Evolutionary conservation across 2,888 invertebrate species (phyloP), one percentile per base, ranked within the genome.

Genomic region (Aleiodes alternator): DNA sequence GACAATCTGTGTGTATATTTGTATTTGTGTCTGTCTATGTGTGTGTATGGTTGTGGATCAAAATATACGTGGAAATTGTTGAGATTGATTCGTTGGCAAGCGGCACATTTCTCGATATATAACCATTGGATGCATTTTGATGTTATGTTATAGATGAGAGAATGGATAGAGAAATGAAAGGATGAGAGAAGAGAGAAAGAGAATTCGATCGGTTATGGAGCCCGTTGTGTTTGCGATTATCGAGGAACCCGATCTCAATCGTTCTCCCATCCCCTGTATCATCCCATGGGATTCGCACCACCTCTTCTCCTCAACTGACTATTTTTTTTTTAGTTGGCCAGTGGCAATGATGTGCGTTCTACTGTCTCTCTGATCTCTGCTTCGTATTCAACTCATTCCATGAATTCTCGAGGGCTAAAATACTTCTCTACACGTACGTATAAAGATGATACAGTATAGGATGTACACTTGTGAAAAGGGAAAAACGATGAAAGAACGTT

Each of bases 161-260:
- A 43, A 43, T 43, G 43, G 43, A 43, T 43, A 43, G 43, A 43
- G 43, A 43, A 43, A 43, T 43, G 43, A 8, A 43, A 11, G 29
- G 51, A 57, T 50, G 38, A 51, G 50, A 23, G 69, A 69, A 2
- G 64, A 55, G 53, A 69, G 69, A 69, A 61, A 48, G 69, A 51
- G 59, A 69, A 74, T 64, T 69, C 61, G 61, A 70, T 74, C 69
- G 53, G 53, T 14, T 56, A 16, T 59, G 7, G 59, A 31, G 29
- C 31, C 59, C 14, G 59, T 59, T 59, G 69, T 69, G 69, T 69
- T 70, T 64, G 51, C 61, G 69, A 74, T 74, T 74, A 74, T 69
- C 69, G 69, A 74, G 74, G 16, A 74, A 74, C 34, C 55, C 61
- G 69, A 74, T 74, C 61, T 59, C 59, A 59, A 59, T 59, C 78